These are phyloP conservation scores for Hofmannophila pseudospretella DNA, from an alignment of 2,888 invertebrate genomes.

Conservation along the genomic window DNA sequence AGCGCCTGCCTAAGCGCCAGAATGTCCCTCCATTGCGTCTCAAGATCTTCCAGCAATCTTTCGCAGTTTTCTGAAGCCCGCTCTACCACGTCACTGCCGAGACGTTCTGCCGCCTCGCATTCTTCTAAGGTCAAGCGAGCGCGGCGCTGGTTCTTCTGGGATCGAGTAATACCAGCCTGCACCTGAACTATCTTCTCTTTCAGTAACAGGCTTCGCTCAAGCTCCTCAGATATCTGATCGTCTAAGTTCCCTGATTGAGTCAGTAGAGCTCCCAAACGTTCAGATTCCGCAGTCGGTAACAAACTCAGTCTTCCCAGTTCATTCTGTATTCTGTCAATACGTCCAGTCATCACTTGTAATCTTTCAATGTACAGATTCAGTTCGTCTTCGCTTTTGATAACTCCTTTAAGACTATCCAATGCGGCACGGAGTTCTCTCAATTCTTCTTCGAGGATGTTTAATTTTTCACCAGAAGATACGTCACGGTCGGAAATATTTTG, in stretches of 20 bases:
- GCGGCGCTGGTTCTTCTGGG: conserved; percentile 82
- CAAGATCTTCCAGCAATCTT: conserved; percentile 82
- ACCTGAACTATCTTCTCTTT: conserved; percentile 86
- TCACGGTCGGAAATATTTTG: conserved; percentile 85
- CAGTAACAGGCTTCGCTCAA: conserved; percentile 85
- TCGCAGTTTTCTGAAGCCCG: conserved; percentile 86
- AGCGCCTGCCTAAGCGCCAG: conserved; percentile 85
- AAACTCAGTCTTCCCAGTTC: conserved; percentile 87
- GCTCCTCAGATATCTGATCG: conserved; percentile 84
- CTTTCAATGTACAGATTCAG: conserved; percentile 88
- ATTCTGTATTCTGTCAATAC: conserved; percentile 88
- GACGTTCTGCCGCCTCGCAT: conserved; percentile 84
- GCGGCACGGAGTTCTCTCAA: conserved; percentile 84
- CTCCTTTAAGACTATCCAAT: conserved; percentile 84
- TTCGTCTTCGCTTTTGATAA: conserved; percentile 90
- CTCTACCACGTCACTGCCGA: conserved; percentile 87
- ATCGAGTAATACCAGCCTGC: conserved; percentile 82
- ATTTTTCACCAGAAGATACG: conserved; percentile 85
- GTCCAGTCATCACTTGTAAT: conserved; percentile 84
- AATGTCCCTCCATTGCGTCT: conserved; percentile 86
- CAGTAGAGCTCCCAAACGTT: conserved; percentile 84
- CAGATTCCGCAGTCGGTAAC: conserved; percentile 85
- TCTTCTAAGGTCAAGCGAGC: conserved; percentile 82
- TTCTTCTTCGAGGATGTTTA: conserved; percentile 86
- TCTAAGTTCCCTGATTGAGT: conserved; percentile 84